Conservation (phyloP, 2,797 vertebrate genomes). For the Naso thynnoides region DNA sequence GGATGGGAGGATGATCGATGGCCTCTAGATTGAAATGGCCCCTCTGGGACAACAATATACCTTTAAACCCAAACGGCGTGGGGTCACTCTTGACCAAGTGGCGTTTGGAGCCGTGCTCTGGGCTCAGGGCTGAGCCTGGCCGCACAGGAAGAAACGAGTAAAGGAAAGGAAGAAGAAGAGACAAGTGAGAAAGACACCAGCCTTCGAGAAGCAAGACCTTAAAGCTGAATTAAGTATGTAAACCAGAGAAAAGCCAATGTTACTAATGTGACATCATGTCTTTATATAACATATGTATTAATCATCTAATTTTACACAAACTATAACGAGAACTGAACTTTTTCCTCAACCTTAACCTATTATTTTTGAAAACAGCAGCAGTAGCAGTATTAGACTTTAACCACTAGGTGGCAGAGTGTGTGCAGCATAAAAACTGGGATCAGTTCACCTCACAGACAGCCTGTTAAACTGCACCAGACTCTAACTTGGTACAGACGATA, state of each 20-base stretch:
- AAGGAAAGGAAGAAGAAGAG: slow-evolving; percentile 10
- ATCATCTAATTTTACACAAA: no score
- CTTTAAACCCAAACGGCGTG: slow-evolving; percentile 93
- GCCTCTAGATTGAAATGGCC: slow-evolving; percentile 4
- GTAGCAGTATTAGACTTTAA: slow-evolving; percentile 75
- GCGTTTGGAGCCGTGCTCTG: slow-evolving; percentile 92
- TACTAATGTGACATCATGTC: no score
- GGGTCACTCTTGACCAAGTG: slow-evolving; percentile 95
- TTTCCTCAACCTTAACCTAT: no score
- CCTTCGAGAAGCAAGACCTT: slow-evolving; percentile 3
- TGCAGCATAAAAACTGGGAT: slow-evolving; percentile 18
- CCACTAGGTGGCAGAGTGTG: slow-evolving; percentile 66
- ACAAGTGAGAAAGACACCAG: slow-evolving; percentile 10
- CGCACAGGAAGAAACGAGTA: slow-evolving; percentile 1
- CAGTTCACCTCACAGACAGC: background rate
- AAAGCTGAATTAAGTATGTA: background rate
- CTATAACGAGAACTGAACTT: no score
- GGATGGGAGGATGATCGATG: slow-evolving; percentile 13
- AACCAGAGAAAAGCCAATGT: background rate
- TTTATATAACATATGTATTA: no score
- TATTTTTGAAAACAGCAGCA: slow-evolving; percentile 26
- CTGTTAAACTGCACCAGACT: no score
- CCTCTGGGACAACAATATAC: slow-evolving; percentile 70
- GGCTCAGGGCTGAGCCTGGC: slow-evolving; percentile 90
- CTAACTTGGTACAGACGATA: background rate